Evolutionary conservation across 2,113 vertebrate genomes (phyloP).

Genomic region (western clawed frog (Xenopus tropicalis)): UCB_Xtro_10.0 CM004445.2:35757001-35757500

Average conservation of each 20-base stretch:
- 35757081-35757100: not conserved
- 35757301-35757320: conserved; percentile 85
- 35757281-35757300: conserved; percentile 83
- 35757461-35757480: too few species aligned
- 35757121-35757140: conserved; percentile 71
- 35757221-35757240: conserved; percentile 80
- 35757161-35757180: conserved; percentile 85
- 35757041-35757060: too few species aligned
- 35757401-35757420: too few species aligned
- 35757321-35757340: conserved; percentile 65
- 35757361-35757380: too few species aligned
- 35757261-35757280: conserved; percentile 86
- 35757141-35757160: conserved; percentile 79
- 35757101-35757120: not conserved
- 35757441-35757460: too few species aligned
- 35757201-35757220: conserved; percentile 86
- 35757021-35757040: too few species aligned
- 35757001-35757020: too few species aligned
- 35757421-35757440: too few species aligned
- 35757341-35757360: not conserved
- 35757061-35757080: not conserved
- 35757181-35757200: conserved; percentile 86
- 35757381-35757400: too few species aligned
- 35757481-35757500: too few species aligned
- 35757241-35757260: conserved; percentile 82